Evolutionary conservation across 2,113 vertebrate species (phyloP), one percentile per base, ranked within the genome.

Genomic region (Notarius lentiginosus): DNA sequence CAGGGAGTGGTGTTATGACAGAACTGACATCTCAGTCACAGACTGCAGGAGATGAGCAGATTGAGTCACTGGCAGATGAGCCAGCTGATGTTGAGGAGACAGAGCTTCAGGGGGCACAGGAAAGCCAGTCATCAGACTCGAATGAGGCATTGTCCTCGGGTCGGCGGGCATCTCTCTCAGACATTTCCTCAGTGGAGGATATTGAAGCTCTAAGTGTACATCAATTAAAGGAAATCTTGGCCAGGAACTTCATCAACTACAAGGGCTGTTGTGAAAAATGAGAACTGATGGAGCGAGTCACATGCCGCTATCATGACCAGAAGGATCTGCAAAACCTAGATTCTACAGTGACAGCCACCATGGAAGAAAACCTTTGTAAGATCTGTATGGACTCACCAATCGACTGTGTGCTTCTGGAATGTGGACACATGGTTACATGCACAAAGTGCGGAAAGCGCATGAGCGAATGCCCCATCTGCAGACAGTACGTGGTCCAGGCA

Each of bases 221-320:
- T 0, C 97, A 99, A 93, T 94, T 99, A 86, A 99, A 99, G 89
- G 97, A 99, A 88, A 99, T 99, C 72, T 96, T 99, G 0, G 97
- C 97, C 55, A 94, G 98, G 49, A 99, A 99, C 95, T 99, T 99
- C 0, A 98, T 99, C 51, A 94, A 99, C 94, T 99, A 97, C 92
- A 99, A 98, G 91, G 98, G 98, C 94, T 99, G 98, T 95, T 99
- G 98, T 89, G 98, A 99, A 89, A 99, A 99, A 90, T 99, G 98
- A 98, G 98, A 99, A 92, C 95, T 99, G 92, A 96, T 99, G 94
- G 34, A 41, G 34, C 34, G 34, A 41, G 34, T 41, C 34, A 41
- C 34, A 41, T 41, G 34, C 34, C 34, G 2, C 34, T 41, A 41
- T 41, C 34, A 41, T 41, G 34, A 41, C 34, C 34, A 41, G 34